These are phyloP conservation scores for Tethea ocularis DNA, from an alignment of 2,888 invertebrate genomes.

Conservation along the genomic window DNA sequence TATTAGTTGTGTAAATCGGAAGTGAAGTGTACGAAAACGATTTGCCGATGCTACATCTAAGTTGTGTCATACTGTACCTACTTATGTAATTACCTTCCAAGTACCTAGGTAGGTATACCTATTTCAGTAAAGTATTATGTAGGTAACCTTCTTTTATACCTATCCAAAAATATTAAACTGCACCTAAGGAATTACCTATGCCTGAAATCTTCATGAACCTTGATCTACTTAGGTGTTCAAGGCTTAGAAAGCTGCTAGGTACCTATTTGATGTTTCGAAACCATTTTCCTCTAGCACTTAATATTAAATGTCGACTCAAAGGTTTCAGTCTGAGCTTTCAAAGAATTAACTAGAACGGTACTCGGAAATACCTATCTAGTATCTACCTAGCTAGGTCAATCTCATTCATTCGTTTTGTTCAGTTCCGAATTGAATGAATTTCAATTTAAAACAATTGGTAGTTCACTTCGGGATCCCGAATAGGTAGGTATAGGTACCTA, in stretches of 20 bases:
- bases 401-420: slow-evolving; percentile 9
- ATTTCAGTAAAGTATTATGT: too few relatives aligned
- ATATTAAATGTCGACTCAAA: background rate
- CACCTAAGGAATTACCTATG: background rate
- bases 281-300: background rate
- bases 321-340: background rate
- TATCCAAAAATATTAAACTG: background rate
- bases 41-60: too few relatives aligned
- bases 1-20: too few relatives aligned
- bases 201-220: background rate
- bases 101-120: too few relatives aligned
- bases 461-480: background rate
- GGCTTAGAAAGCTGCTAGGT: background rate
- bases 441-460: slow-evolving; percentile 12
- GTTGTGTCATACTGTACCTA: too few relatives aligned
- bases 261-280: background rate
- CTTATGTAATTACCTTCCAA: too few relatives aligned
- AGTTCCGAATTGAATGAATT: slow-evolving; percentile 1
- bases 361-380: background rate
- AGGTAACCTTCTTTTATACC: too few relatives aligned
- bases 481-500: background rate
- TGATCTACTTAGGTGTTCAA: background rate
- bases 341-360: slow-evolving; percentile 3
- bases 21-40: too few relatives aligned
- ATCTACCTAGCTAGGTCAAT: too few relatives aligned